Evolutionary conservation across 2,113 vertebrate species (phyloP).

Genomic region (Sprattus sprattus): DNA sequence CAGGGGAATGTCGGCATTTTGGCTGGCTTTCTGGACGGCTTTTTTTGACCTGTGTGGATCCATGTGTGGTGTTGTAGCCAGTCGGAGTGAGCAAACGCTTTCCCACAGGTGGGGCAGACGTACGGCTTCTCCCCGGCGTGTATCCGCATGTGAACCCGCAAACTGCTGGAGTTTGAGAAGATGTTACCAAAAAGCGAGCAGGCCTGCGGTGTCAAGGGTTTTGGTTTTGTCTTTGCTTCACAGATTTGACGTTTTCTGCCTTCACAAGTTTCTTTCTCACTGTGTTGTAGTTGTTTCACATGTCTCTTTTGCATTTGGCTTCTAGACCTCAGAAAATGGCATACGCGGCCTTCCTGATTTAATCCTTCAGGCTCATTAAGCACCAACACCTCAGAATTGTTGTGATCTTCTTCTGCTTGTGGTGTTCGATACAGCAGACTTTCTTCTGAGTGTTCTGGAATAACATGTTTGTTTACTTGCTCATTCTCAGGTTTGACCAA

Average conservation of each 20-base stretch:
- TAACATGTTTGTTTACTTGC: background rate
- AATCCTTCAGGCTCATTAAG: background rate
- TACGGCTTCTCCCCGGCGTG: background rate
- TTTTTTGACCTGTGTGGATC: background rate
- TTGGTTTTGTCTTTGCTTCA: background rate
- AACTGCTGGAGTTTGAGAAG: background rate
- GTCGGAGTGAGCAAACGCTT: background rate
- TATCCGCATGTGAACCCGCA: background rate
- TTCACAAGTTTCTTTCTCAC: background rate
- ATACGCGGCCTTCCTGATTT: background rate
- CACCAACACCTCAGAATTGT: background rate
- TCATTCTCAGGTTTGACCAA: background rate
- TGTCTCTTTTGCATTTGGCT: background rate
- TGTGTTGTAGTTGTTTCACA: background rate
- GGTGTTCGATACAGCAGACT: background rate
- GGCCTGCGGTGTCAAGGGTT: background rate
- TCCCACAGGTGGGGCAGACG: background rate
- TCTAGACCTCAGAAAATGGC: background rate
- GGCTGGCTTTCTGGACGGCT: background rate
- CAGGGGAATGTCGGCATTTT: background rate
- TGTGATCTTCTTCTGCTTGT: background rate
- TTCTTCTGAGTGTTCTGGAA: background rate
- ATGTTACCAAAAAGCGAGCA: background rate
- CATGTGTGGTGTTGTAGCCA: background rate
- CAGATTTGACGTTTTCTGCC: background rate